Percentiles rank a stretch among this genome's conserved stretches.
These are phyloP conservation scores for Copsychus sechellarum DNA, from an alignment of 2,113 vertebrate species.

Conservation along the genomic window DNA sequence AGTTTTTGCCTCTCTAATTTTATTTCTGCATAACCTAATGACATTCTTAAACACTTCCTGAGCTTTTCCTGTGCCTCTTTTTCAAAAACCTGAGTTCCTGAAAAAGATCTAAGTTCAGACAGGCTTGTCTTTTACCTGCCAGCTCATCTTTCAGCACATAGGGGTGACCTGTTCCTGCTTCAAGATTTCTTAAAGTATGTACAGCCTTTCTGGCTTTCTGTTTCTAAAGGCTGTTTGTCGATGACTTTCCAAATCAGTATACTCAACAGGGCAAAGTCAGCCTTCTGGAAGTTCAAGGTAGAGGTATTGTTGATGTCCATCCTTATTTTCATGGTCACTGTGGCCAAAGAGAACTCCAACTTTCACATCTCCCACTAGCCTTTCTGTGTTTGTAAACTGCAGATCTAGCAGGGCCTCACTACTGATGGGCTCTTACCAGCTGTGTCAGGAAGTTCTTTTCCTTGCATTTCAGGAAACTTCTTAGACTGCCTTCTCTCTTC, in stretches of 20 bases:
- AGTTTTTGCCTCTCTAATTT: too few species aligned
- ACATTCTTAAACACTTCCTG: too few species aligned
- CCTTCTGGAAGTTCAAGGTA: too few species aligned
- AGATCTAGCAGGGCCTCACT: too few species aligned
- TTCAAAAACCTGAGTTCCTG: background rate
- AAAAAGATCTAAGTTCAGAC: background rate
- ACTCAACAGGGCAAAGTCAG: too few species aligned
- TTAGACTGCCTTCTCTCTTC: background rate
- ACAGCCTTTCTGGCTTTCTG: background rate
- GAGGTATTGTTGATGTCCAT: too few species aligned
- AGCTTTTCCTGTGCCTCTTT: background rate
- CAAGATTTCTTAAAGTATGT: background rate
- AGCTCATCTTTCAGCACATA: background rate
- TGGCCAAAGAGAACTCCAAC: too few species aligned
- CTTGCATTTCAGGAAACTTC: background rate
- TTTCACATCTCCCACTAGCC: background rate
- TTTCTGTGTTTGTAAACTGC: too few species aligned
- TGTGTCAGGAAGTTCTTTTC: background rate
- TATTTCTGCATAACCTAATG: too few species aligned
- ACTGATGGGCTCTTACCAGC: background rate
- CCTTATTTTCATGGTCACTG: too few species aligned
- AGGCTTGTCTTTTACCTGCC: background rate
- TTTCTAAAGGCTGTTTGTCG: background rate
- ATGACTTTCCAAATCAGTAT: background rate
- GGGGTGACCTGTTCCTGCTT: background rate